Base-by-base conservation (phyloP, 2,888 invertebrate species). In the Idaea straminata region DNA sequence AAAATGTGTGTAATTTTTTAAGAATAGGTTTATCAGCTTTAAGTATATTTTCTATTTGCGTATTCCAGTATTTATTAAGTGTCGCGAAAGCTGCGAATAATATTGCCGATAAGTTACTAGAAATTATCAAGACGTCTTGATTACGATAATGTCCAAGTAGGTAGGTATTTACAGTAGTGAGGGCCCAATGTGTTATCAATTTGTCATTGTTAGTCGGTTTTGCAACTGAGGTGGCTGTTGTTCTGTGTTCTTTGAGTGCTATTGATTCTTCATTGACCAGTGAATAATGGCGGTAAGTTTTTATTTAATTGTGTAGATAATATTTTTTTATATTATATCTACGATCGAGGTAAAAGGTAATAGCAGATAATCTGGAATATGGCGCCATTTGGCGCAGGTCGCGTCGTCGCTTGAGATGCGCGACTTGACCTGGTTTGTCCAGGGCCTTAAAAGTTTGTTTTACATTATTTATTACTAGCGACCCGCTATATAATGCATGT, bases 131-230 rank as follows among this genome's bases (percentile, higher is more conserved):
- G 74, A 73, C 70, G 69, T 73, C 69, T 78, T 76, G 87, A 88
- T 87, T 88, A 85, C 69, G 80, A 83, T 77, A 67, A 76, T 78
- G 79, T 83, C 59, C 5, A 25, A 84, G 75, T 77, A 87, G 84
- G 82, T 77, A 80, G 81, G 83, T 77, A 80, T 61, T 74, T 75
- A 72, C 75, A 74, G 75, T 73, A 69, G 73, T 59, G 63, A 59
- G 64, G 64, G 61, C 68, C 63, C 62, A 72, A 76, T 76, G 77
- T 72, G 74, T 69, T 72, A 74, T 69, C 74, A 74, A 78, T 78
- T 79, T 75, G 76, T 78, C 83, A 82, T 79, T 83, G 74, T 76
- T 75, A 76, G 81, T 84, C 79, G 77, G 78, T 81, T 85, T 83
- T 77, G 80, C 82, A 79, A 76, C 83, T 76, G 74, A 74, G 81